Percentiles rank a stretch among this genome's conserved stretches.
Evolutionary conservation across 2,888 invertebrate species (phyloP).

Genomic region (Epinotia ramella): DNA sequence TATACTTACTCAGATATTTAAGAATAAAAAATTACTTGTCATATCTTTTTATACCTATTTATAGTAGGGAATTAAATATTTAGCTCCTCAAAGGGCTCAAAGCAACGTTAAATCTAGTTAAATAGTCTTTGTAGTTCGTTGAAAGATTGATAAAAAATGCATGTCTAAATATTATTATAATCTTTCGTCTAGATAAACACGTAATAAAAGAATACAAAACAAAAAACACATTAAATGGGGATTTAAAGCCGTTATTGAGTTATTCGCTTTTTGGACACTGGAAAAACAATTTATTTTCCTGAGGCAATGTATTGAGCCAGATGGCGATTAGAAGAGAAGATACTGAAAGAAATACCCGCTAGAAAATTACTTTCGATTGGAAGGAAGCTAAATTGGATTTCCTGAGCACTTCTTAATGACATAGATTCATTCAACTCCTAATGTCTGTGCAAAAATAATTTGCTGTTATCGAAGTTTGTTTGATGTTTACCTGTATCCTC

Average conservation of each 20-base stretch:
- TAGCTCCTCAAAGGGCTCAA: not conserved
- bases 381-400: slow-evolving; percentile 12
- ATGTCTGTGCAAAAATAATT: too few species aligned
- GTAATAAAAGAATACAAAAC: too few species aligned
- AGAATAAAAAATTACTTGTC: too few species aligned
- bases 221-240: not conserved
- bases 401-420: not conserved
- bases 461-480: too few species aligned
- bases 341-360: not conserved
- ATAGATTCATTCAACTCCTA: not conserved
- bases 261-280: not conserved
- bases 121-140: too few species aligned
- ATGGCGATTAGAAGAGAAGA: slow-evolving; percentile 1
- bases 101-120: not conserved
- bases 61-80: not conserved
- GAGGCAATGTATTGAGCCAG: not conserved
- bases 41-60: not conserved
- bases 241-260: not conserved
- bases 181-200: too few species aligned
- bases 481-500: too few species aligned
- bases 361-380: slow-evolving; percentile 17
- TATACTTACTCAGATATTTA: too few species aligned
- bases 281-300: not conserved
- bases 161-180: too few species aligned
- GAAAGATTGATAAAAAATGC: too few species aligned